Base-by-base conservation (phyloP, 2,888 invertebrate species). In the Steinernema hermaphroditum region DNA sequence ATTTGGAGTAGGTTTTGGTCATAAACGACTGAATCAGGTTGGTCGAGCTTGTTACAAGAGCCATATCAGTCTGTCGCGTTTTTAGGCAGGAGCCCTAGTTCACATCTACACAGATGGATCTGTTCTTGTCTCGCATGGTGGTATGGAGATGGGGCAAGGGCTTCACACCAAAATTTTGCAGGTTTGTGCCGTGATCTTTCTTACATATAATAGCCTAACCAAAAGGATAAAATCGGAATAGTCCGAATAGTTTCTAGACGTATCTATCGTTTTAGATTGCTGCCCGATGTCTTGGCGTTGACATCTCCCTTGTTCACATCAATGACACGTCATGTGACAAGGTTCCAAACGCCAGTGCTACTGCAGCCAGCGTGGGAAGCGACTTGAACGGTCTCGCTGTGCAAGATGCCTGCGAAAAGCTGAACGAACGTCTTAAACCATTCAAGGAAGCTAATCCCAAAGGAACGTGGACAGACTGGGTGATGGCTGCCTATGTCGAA, bases 71-170 rank as follows among this genome's bases (percentile, higher is more conserved):
- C n/a, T n/a, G n/a, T n/a, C n/a, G n/a, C n/a, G n/a, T n/a, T 71
- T 80, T 37, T 76, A 88, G 88, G 92, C 91, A 1, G 94, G 94
- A 8, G 94, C 95, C 0, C 88, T 96, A 71, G 90, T 96, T 0
- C 91, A 93, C 50, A 90, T 94, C n/a, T 94, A 96, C 86, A 89
- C 89, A 8, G 90, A 90, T 82, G 86, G 89, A n/a, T 93, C 94
- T 0, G 93, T 96, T 1, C 89, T 96, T 14, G 83, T 96, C 22
- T 91, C 92, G 0, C 94, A 94, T 86, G 89, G 88, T 44, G 96
- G 95, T n/a, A 92, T 93, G 9, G 96, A 96, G 90, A 96, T 96
- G 92, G 96, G 96, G 0, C 96, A 96, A 89, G 96, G 96, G 0
- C 89, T 97, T 2, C 93, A 95, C 86, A 96, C 94, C 0, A 96